Conservation (phyloP, 2,113 vertebrate species). For the Colius striatus region DNA sequence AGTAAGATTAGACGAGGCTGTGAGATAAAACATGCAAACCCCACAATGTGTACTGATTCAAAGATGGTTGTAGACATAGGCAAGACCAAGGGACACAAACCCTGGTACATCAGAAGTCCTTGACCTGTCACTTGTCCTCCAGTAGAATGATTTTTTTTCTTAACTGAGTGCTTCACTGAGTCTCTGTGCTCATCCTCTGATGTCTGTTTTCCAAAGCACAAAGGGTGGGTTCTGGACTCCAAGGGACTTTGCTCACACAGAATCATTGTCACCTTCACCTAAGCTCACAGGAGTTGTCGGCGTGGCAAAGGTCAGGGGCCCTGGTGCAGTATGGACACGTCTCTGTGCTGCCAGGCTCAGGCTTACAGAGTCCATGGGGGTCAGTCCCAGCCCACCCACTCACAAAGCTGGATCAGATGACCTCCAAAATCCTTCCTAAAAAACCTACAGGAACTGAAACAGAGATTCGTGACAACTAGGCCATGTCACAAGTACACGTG, state of each 20-base stretch:
- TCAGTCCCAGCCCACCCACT: too few relatives aligned
- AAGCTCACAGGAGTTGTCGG: background rate
- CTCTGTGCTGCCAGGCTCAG: background rate
- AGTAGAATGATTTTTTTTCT: background rate
- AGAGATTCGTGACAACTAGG: background rate
- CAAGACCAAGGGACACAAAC: background rate
- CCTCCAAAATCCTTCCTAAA: background rate
- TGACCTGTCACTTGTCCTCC: background rate
- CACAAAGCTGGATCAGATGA: background rate
- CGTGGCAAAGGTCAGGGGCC: background rate
- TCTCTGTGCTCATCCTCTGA: background rate
- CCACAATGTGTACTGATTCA: background rate
- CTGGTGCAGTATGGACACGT: fast-evolving
- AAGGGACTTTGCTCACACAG: background rate
- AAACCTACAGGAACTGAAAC: background rate
- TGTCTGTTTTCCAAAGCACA: background rate
- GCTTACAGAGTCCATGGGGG: background rate
- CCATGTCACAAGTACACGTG: background rate
- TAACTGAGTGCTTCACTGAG: fast-evolving
- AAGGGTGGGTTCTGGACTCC: fast-evolving
- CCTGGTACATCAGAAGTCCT: background rate
- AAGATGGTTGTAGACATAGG: background rate
- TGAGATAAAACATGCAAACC: background rate
- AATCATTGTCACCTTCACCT: background rate
- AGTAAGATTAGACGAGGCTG: background rate